These are phyloP conservation scores for Sebastes nivosus DNA, from an alignment of 2,797 vertebrate species.

Conservation along the genomic window DNA sequence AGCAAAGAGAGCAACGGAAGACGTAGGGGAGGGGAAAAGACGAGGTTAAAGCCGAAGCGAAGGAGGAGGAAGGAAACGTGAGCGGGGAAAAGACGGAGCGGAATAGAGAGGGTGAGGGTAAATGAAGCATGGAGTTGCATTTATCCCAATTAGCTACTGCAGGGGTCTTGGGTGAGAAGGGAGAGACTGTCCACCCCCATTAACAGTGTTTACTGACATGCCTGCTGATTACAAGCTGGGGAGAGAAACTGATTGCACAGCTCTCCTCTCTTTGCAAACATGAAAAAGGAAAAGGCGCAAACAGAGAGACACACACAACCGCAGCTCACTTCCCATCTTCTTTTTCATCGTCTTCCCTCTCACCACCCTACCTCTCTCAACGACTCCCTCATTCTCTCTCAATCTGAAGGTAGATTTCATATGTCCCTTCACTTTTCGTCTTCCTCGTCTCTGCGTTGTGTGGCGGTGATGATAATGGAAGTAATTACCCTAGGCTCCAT, in stretches of 20 bases:
- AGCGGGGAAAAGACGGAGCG: slow-evolving; percentile 41
- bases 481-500: slow-evolving; percentile 74
- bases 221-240: slow-evolving; percentile 72
- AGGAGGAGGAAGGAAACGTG: slow-evolving; percentile 28
- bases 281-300: slow-evolving; percentile 26
- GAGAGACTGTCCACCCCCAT: slow-evolving; percentile 80
- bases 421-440: slow-evolving; percentile 43
- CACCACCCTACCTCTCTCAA: slow-evolving; percentile 12
- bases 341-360: slow-evolving; percentile 22
- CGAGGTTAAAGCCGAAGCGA: slow-evolving; percentile 38
- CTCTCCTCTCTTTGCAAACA: slow-evolving; percentile 47
- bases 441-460: slow-evolving; percentile 55
- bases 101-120: slow-evolving; percentile 64
- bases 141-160: slow-evolving; percentile 84
- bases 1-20: slow-evolving; percentile 33
- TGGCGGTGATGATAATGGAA: slow-evolving; percentile 76
- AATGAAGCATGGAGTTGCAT: slow-evolving; percentile 82
- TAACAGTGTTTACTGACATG: slow-evolving; percentile 85
- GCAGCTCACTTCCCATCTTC: background rate
- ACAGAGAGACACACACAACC: background rate
- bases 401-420: slow-evolving; percentile 49
- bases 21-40: slow-evolving; percentile 28
- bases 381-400: slow-evolving; percentile 34
- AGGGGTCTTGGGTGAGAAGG: slow-evolving; percentile 75
- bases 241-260: slow-evolving; percentile 57